phyloP scores from a whole-genome alignment of 2,888 invertebrate species.

The Amiota communis region DNA sequence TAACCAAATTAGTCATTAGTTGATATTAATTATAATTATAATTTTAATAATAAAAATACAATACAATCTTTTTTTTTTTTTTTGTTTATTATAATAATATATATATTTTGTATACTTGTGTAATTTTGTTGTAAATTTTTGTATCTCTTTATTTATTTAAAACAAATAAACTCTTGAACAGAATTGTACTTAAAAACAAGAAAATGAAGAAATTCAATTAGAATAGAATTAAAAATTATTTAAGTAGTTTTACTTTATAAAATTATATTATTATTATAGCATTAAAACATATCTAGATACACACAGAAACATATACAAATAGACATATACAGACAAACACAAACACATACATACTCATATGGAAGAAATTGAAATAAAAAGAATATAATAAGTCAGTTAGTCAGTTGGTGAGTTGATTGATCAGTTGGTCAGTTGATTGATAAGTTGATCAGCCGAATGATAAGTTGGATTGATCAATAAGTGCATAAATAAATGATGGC shows the following conservation, averaged over 20 bases:
- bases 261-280: too few relatives aligned
- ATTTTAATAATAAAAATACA: slow-evolving; percentile 14
- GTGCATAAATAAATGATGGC: too few relatives aligned
- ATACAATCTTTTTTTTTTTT: slow-evolving; percentile 43
- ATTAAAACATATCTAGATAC: slow-evolving; percentile 51
- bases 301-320: slow-evolving; percentile 36
- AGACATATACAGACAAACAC: slow-evolving; percentile 34
- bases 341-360: slow-evolving; percentile 35
- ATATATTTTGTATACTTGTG: slow-evolving; percentile 33
- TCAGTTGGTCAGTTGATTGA: too few relatives aligned
- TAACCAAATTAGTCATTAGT: slow-evolving; percentile 67
- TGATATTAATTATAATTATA: slow-evolving; percentile 50
- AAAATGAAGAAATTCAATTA: slow-evolving; percentile 21
- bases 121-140: slow-evolving; percentile 46
- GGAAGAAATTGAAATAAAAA: slow-evolving; percentile 28
- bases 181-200: slow-evolving; percentile 24
- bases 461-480: too few relatives aligned
- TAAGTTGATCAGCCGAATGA: too few relatives aligned
- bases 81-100: background rate
- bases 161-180: slow-evolving; percentile 23
- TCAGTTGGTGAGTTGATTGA: too few relatives aligned
- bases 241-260: slow-evolving; percentile 23
- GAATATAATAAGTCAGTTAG: too few relatives aligned
- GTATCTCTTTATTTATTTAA: slow-evolving; percentile 17
- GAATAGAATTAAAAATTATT: slow-evolving; percentile 28